Percentiles rank a stretch among this genome's conserved stretches.
phyloP scores from a whole-genome alignment of 2,113 vertebrate genomes.

The Cyprinodon variegatus region DNA sequence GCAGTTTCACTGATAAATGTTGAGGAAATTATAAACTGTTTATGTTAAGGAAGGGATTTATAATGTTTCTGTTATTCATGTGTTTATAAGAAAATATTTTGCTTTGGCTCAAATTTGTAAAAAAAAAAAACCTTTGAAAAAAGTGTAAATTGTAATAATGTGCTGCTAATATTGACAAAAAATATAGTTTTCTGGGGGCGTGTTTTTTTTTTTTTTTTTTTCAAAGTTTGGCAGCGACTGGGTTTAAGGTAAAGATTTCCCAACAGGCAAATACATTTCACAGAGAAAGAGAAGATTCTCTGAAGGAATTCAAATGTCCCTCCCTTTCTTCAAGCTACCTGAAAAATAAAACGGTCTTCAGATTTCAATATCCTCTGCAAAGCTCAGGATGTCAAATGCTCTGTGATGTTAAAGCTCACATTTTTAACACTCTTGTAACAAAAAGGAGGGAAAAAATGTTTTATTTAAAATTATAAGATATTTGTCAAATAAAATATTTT shows the following conservation, averaged over 20 bases:
- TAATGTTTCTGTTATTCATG: neutral
- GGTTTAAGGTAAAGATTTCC: neutral
- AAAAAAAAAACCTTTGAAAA: neutral
- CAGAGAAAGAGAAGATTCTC: neutral
- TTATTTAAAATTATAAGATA: slow-evolving; percentile 37
- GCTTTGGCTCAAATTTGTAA: neutral
- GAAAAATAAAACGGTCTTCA: neutral
- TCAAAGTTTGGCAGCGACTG: neutral
- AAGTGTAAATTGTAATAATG: neutral
- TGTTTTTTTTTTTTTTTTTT: neutral
- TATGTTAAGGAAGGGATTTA: neutral
- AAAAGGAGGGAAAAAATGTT: slow-evolving; percentile 37
- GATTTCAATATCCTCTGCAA: neutral
- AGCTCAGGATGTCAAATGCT: neutral
- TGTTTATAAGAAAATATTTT: neutral
- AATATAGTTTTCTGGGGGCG: neutral
- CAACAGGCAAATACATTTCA: too few species aligned
- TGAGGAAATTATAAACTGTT: neutral
- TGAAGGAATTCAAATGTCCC: neutral
- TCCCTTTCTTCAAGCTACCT: neutral
- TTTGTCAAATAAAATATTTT: slow-evolving; percentile 50
- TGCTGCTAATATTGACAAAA: neutral
- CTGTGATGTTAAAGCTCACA: slow-evolving; percentile 16
- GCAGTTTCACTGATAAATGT: neutral
- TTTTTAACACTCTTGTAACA: slow-evolving; percentile 14